Conservation (phyloP, 2,888 invertebrate genomes). For the Drosophila kanekoi region DNA sequence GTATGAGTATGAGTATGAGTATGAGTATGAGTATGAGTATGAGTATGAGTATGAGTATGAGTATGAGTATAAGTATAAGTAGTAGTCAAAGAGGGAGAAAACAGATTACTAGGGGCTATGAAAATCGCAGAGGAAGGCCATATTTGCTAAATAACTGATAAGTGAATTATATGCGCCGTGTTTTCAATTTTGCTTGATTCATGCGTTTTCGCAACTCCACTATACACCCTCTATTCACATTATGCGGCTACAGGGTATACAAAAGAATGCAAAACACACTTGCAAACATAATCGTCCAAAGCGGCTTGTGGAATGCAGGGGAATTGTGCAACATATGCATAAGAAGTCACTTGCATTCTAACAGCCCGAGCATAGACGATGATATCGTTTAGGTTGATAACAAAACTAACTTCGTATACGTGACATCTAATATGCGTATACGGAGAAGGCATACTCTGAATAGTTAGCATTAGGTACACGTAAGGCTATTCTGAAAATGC, state of each 20-base stretch:
- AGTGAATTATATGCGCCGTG: too few species aligned
- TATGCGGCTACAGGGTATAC: neutral
- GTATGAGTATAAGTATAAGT: neutral
- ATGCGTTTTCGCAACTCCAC: too few species aligned
- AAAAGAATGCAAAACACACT: constrained; percentile 31
- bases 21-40: neutral
- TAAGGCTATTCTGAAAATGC: too few species aligned
- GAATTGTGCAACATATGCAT: constrained; percentile 21
- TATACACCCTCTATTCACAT: neutral
- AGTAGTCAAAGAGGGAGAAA: too few species aligned
- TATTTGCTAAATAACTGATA: too few species aligned
- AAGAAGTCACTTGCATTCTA: constrained; percentile 26
- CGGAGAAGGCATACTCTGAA: too few species aligned
- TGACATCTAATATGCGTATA: neutral
- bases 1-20: neutral
- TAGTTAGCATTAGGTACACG: too few species aligned
- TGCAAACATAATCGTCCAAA: constrained; percentile 40
- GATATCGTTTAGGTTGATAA: constrained; percentile 14
- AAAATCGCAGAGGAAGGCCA: too few species aligned
- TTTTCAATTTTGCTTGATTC: too few species aligned
- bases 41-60: neutral
- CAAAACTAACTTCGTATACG: constrained; percentile 1
- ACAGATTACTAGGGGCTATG: too few species aligned
- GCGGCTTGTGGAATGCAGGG: neutral
- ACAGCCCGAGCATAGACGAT: neutral